Percentiles rank a stretch among this genome's conserved stretches.
Conservation (phyloP, 2,888 invertebrate genomes). For the Agonum fuliginosum region DNA sequence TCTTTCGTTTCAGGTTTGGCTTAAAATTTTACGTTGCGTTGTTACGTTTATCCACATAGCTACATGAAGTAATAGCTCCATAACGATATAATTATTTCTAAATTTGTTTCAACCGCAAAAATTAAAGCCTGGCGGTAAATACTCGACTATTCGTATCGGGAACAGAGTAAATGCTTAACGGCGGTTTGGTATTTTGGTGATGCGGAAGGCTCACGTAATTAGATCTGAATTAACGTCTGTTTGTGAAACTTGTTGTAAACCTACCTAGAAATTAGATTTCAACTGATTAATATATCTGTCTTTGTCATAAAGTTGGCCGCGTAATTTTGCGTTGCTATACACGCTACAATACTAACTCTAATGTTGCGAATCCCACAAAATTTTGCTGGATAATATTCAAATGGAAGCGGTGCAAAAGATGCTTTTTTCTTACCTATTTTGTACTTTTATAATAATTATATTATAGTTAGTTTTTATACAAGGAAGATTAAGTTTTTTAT, state of each 20-base stretch:
- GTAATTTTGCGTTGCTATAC: constrained; percentile 35
- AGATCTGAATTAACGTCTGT: constrained; percentile 32
- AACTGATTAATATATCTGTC: constrained; percentile 44
- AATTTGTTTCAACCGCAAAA: neutral
- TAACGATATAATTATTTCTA: too few species aligned
- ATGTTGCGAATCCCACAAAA: constrained; percentile 2
- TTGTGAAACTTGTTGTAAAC: constrained; percentile 29
- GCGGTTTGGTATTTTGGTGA: constrained; percentile 11
- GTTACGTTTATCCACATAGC: too few species aligned
- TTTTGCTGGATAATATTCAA: neutral
- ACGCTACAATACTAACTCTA: constrained; percentile 2
- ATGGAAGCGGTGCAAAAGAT: too few species aligned
- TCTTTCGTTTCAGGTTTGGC: too few species aligned
- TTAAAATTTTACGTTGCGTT: too few species aligned
- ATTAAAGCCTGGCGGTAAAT: neutral
- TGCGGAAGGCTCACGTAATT: constrained; percentile 17
- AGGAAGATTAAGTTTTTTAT: too few species aligned
- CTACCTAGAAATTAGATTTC: constrained; percentile 34
- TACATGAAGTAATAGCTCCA: too few species aligned
- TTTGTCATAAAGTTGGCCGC: constrained; percentile 25
- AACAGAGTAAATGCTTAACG: neutral
- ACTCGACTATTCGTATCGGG: neutral
- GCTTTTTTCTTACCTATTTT: too few species aligned
- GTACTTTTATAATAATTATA: too few species aligned
- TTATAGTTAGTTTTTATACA: too few species aligned